Base-by-base conservation (phyloP, 2,888 invertebrate genomes). In the Drosophila birchii region DNA sequence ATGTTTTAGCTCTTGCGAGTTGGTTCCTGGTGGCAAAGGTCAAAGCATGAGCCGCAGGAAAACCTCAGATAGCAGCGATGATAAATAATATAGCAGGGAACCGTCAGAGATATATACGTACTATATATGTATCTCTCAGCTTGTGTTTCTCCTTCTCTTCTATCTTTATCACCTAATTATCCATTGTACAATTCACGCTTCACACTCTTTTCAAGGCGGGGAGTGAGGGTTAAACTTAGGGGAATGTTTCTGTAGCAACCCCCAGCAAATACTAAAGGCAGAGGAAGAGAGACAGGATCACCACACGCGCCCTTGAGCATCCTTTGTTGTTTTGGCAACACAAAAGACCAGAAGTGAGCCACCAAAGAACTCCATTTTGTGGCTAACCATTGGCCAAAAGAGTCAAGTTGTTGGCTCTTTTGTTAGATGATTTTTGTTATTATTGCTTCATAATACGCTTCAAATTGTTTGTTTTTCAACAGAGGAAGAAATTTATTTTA, bases 291-390 rank as follows among this genome's bases (percentile, higher is more conserved):
- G 34, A 3, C 26, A 47, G 8, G n/a, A 23, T 29, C 26, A 18
- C 16, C 59, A 59, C 57, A 54, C 53, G 49, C 60, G 56, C 56
- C 62, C 71, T 54, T 62, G 44, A 51, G 39, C 26, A 34, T 59
- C 66, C 66, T 44, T 73, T 66, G 60, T 49, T 58, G 41, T 34
- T 51, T 51, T 32, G 26, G 18, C 61, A 39, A 59, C 47, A 59
- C 70, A 70, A 70, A 56, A 53, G 70, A 36, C 59, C 57, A 51
- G 36, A 43, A 68, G 68, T 47, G 68, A 49, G 68, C 68, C 69
- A 73, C 68, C 69, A 73, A 69, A 79, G 16, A 75, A 76, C 76
- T 77, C 86, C 84, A 84, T 84, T 84, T 84, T 84, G 83, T 58
- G 76, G 68, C 71, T 74, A 81, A 69, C 78, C 67, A 84, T 87